Conservation (phyloP, 2,113 vertebrate genomes). For the Hypomesus transpacificus region DNA sequence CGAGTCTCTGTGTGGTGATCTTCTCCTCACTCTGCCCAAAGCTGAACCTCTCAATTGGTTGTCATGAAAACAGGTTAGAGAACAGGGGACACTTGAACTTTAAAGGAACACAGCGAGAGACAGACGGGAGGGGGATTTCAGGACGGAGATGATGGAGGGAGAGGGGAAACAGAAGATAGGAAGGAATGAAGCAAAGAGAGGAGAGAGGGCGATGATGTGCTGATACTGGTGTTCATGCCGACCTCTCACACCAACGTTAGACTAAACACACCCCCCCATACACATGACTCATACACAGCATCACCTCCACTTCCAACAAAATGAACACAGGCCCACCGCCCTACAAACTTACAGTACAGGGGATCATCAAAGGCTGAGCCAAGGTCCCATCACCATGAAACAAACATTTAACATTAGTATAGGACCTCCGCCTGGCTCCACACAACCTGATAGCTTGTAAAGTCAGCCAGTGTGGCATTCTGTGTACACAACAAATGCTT, state of each 20-base stretch:
- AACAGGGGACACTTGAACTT: constrained; percentile 10
- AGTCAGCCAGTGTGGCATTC: no score
- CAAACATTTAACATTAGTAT: no score
- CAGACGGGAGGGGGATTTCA: neutral
- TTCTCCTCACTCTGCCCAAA: constrained; percentile 7
- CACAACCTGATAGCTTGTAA: no score
- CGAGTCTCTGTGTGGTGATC: neutral
- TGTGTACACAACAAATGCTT: no score
- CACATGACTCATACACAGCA: no score
- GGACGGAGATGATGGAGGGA: neutral
- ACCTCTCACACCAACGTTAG: neutral
- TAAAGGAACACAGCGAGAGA: constrained; percentile 4
- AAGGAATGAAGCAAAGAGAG: neutral
- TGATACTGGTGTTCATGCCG: neutral
- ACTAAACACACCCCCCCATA: neutral
- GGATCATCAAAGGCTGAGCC: no score
- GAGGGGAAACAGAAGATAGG: neutral
- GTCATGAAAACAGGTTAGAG: constrained; percentile 39
- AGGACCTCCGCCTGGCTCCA: no score
- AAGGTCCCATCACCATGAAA: no score
- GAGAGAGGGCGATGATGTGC: neutral
- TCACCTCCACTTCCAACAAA: no score
- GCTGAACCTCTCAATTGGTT: constrained; percentile 42
- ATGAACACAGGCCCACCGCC: no score
- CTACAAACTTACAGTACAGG: no score